Conservation (phyloP, 2,888 invertebrate genomes). For the Diarsia brunnea region DNA sequence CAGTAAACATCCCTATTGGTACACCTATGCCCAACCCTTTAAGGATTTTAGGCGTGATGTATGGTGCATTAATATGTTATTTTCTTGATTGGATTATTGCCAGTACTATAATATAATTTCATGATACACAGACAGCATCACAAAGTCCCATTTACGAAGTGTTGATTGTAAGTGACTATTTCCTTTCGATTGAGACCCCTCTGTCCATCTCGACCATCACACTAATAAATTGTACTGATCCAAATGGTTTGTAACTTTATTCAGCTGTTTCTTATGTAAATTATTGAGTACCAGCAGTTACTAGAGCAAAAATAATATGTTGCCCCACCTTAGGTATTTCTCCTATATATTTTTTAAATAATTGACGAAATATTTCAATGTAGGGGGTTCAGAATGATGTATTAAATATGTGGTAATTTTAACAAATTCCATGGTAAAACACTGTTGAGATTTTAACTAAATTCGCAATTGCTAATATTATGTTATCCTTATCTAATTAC, state of each 20-base stretch:
- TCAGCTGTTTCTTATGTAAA: background rate
- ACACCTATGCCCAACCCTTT: too few relatives aligned
- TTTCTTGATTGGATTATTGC: too few relatives aligned
- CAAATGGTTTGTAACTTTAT: background rate
- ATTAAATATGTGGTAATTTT: background rate
- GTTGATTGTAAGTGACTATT: constrained; percentile 17
- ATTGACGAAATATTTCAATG: too few relatives aligned
- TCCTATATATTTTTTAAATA: too few relatives aligned
- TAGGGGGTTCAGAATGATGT: too few relatives aligned
- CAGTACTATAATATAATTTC: background rate
- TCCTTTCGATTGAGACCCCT: constrained; percentile 20
- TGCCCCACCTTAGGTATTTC: too few relatives aligned
- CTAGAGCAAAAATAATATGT: too few relatives aligned
- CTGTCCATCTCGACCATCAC: background rate
- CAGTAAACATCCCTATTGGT: too few relatives aligned
- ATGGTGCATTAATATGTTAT: too few relatives aligned
- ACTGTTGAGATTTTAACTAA: background rate
- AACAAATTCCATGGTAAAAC: background rate
- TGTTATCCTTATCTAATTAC: constrained; percentile 6
- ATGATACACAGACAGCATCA: background rate
- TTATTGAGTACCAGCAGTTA: background rate
- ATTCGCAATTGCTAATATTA: background rate
- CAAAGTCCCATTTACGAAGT: background rate
- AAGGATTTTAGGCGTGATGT: too few relatives aligned
- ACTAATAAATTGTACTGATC: background rate